These are phyloP conservation scores for Sphaerophoria rueppellii DNA, from an alignment of 2,888 invertebrate genomes.

Conservation along the genomic window DNA sequence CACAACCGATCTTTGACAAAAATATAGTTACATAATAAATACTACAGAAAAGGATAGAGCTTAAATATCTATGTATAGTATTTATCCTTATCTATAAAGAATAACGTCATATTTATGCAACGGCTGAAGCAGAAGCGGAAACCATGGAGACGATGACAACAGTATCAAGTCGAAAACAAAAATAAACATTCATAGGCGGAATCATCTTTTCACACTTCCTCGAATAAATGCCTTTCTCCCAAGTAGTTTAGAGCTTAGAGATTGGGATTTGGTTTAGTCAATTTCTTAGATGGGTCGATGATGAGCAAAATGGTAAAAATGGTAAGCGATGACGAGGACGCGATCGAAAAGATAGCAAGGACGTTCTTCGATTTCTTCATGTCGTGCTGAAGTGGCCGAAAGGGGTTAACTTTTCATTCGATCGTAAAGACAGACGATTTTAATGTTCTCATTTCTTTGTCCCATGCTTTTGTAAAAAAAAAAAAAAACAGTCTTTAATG, in stretches of 20 bases:
- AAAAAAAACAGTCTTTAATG: slow-evolving; percentile 64
- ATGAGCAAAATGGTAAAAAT: neutral
- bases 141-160: slow-evolving; percentile 26
- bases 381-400: slow-evolving; percentile 28
- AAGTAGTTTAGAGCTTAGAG: slow-evolving; percentile 22
- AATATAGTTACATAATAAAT: slow-evolving; percentile 39
- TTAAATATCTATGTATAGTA: slow-evolving; percentile 14
- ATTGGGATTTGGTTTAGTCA: neutral
- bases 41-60: slow-evolving; percentile 36
- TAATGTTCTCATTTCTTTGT: slow-evolving; percentile 13
- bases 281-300: neutral
- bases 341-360: neutral
- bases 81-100: slow-evolving; percentile 55
- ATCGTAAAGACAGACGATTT: slow-evolving; percentile 55
- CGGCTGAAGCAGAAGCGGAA: neutral
- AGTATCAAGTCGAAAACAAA: neutral
- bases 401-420: slow-evolving; percentile 54
- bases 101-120: slow-evolving; percentile 20
- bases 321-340: neutral
- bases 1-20: slow-evolving; percentile 46
- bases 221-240: slow-evolving; percentile 50
- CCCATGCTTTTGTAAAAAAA: slow-evolving; percentile 46
- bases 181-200: slow-evolving; percentile 48
- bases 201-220: slow-evolving; percentile 63
- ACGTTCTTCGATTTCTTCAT: slow-evolving; percentile 60